These are phyloP conservation scores for Ictalurus furcatus DNA, from an alignment of 2,113 vertebrate genomes.

Conservation along the genomic window DNA sequence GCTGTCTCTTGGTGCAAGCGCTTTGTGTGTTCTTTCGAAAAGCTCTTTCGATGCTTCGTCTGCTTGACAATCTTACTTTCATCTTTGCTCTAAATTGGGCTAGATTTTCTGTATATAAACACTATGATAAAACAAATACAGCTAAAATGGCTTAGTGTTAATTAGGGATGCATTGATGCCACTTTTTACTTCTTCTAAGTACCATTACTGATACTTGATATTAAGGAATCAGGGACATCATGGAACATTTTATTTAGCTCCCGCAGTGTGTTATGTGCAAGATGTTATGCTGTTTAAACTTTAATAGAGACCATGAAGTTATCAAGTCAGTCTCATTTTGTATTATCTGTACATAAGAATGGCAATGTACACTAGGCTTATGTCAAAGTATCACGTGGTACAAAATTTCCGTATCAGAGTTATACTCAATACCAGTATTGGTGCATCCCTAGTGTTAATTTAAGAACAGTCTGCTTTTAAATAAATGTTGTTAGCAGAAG, in stretches of 20 bases:
- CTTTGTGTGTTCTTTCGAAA: background rate
- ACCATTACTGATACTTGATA: background rate
- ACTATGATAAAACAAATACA: background rate
- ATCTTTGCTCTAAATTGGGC: background rate
- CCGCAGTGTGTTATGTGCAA: background rate
- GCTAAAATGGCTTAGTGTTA: background rate
- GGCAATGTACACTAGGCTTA: background rate
- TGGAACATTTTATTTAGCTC: background rate
- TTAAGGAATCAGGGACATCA: background rate
- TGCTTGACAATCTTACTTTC: conserved; percentile 58
- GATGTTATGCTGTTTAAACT: background rate
- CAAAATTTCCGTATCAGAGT: background rate
- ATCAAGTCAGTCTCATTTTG: background rate
- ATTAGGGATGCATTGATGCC: background rate
- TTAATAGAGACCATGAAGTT: background rate
- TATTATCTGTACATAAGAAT: background rate
- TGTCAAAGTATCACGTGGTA: background rate
- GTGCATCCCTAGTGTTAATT: background rate
- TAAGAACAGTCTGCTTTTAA: background rate
- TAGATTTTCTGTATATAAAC: background rate
- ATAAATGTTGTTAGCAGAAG: background rate
- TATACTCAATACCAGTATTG: background rate
- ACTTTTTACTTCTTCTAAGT: background rate
- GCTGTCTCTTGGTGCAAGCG: background rate
- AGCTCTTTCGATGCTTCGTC: conserved; percentile 60